A percentile compares a stretch with the other conserved stretches of the same genome.
Evolutionary conservation across 2,888 invertebrate genomes (phyloP).

Genomic region (Drosophila anomalata): DNA sequence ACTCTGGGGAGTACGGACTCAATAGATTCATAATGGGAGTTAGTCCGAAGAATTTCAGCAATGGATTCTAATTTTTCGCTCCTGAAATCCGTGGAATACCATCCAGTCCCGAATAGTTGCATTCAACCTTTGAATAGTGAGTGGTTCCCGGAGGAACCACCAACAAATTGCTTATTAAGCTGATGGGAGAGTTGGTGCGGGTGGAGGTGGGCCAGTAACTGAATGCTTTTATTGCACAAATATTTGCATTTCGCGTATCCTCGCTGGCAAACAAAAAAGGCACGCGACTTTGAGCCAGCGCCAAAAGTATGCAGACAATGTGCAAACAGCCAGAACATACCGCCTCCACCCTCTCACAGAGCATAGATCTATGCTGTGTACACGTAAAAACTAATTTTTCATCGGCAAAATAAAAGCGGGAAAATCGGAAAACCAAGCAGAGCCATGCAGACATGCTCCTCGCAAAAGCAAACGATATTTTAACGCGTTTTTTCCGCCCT

Average conservation of each 20-base stretch:
- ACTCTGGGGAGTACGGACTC: background rate
- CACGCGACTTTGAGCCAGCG: constrained; percentile 73
- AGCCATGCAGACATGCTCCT: constrained; percentile 12
- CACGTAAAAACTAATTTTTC: constrained; percentile 74
- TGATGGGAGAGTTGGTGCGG: constrained; percentile 9
- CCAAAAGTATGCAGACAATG: constrained; percentile 77
- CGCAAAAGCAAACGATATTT: constrained; percentile 68
- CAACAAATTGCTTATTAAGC: constrained; percentile 39
- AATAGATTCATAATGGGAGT: background rate
- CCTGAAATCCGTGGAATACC: background rate
- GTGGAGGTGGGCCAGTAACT: constrained; percentile 26
- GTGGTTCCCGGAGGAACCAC: constrained; percentile 10
- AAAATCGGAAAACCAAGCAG: constrained; percentile 3
- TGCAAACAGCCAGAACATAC: constrained; percentile 65
- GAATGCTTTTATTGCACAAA: constrained; percentile 48
- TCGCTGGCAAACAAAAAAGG: constrained; percentile 55
- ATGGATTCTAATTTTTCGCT: background rate
- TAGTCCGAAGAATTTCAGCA: background rate
- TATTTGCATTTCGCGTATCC: constrained; percentile 47
- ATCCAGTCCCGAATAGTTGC: background rate
- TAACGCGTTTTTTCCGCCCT: constrained; percentile 62
- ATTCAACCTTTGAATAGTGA: constrained; percentile 1
- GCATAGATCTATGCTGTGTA: constrained; percentile 33
- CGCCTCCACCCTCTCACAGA: constrained; percentile 23
- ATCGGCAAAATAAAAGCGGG: constrained; percentile 66